A percentile compares a stretch with the other conserved stretches of the same genome.
phyloP scores from a whole-genome alignment of 2,113 vertebrate genomes.

The Labeo catla region DNA sequence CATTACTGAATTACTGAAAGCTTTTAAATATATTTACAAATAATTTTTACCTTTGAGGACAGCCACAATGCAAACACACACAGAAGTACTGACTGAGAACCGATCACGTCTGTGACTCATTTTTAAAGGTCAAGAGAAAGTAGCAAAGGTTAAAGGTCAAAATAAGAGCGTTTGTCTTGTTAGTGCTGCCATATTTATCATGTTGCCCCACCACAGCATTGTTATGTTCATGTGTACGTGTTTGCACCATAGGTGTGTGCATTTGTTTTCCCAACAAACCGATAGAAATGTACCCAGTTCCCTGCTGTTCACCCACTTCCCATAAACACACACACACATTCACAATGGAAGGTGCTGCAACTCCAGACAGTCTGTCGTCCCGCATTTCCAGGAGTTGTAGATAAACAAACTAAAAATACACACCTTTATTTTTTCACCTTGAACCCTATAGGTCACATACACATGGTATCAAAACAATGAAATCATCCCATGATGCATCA shows the following conservation, averaged over 20 bases:
- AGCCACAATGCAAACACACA: background rate
- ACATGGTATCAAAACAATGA: background rate
- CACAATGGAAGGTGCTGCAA: conserved; percentile 76
- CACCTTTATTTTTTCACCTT: conserved; percentile 20
- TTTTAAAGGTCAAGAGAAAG: conserved; percentile 7
- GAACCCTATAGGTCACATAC: background rate
- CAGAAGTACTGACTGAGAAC: background rate
- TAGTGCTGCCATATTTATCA: background rate
- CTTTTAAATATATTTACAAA: background rate
- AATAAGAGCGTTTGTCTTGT: background rate
- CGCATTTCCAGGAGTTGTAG: conserved; percentile 69
- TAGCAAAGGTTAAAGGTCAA: background rate
- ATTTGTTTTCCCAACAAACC: conserved; percentile 31
- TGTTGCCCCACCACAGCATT: background rate
- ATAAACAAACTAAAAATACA: conserved; percentile 78
- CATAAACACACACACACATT: conserved; percentile 48
- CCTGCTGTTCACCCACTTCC: conserved; percentile 16
- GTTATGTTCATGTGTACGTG: background rate
- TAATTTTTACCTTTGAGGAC: background rate
- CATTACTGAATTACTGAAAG: background rate
- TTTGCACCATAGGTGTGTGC: conserved; percentile 1
- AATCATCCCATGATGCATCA: conserved; percentile 20
- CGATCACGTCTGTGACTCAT: background rate
- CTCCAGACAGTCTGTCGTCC: conserved; percentile 77
- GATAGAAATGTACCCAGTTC: conserved; percentile 1